Conservation (phyloP, 1,140 invertebrate species). For the Berghia stephanieae region DNA sequence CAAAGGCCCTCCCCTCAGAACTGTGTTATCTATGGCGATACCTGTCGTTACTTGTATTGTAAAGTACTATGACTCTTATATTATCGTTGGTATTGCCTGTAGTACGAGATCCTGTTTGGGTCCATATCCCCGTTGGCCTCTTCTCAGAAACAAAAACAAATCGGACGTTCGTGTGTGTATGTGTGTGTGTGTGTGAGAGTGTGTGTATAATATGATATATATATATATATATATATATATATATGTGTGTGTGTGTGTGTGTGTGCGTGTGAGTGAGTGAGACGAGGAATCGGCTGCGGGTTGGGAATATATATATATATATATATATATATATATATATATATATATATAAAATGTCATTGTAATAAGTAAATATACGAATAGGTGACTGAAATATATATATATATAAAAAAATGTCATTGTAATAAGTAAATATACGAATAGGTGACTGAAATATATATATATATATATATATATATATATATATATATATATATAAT, state of each 20-base stretch:
- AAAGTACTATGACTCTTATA: background rate
- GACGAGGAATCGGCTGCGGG: background rate
- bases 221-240: background rate
- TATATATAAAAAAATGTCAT: background rate
- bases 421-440: background rate
- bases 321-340: background rate
- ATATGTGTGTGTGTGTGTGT: background rate
- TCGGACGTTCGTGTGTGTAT: background rate
- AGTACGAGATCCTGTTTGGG: background rate
- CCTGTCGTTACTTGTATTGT: too few relatives aligned
- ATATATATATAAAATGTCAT: background rate
- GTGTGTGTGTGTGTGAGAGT: constrained; percentile 19
- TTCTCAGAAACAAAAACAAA: background rate
- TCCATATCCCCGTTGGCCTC: background rate
- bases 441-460: too few relatives aligned
- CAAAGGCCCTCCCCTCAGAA: background rate
- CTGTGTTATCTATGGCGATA: too few relatives aligned
- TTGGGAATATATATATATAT: background rate
- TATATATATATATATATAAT: too few relatives aligned
- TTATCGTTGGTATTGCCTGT: background rate
- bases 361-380: background rate
- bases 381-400: too few relatives aligned
- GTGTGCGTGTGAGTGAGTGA: constrained; percentile 1
- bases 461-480: too few relatives aligned
- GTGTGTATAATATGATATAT: too few relatives aligned